These are phyloP conservation scores for Palaemon carinicauda DNA, from an alignment of 1,140 invertebrate genomes.

Conservation along the genomic window DNA sequence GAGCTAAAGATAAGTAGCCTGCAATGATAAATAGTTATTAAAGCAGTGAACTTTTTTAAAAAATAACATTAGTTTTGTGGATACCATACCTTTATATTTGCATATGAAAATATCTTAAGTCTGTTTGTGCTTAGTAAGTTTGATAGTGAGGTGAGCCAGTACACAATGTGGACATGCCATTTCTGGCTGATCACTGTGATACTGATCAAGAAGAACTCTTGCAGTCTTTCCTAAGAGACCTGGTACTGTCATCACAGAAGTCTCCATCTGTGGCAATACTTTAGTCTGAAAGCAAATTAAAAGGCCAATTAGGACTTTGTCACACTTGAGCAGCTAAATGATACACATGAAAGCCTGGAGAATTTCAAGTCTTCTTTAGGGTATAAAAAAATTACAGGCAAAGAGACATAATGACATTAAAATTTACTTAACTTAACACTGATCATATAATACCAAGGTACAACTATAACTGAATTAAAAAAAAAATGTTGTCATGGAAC, in stretches of 20 bases:
- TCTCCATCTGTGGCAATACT: constrained; percentile 54
- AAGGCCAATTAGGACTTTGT: too few species aligned
- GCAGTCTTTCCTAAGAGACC: constrained; percentile 53
- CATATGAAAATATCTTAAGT: not conserved
- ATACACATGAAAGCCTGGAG: too few species aligned
- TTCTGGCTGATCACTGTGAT: constrained; percentile 55
- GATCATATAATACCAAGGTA: too few species aligned
- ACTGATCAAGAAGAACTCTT: constrained; percentile 51
- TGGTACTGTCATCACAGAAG: constrained; percentile 50
- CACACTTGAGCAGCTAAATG: too few species aligned
- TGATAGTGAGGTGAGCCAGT: constrained; percentile 56
- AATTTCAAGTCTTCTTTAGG: too few species aligned
- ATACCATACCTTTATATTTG: not conserved
- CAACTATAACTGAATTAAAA: too few species aligned
- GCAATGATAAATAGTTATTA: not conserved
- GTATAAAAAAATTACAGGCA: too few species aligned
- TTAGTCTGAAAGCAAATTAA: constrained; percentile 19
- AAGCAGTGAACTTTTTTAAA: not conserved
- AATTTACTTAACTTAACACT: too few species aligned
- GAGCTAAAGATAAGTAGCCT: too few species aligned
- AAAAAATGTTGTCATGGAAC: too few species aligned
- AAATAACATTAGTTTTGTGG: not conserved
- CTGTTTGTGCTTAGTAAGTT: constrained; percentile 57
- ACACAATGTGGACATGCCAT: constrained; percentile 57
- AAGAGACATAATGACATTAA: too few species aligned